These are phyloP conservation scores for Ichneumoninae sp. DNA, from an alignment of 2,888 invertebrate genomes.

Conservation along the genomic window DNA sequence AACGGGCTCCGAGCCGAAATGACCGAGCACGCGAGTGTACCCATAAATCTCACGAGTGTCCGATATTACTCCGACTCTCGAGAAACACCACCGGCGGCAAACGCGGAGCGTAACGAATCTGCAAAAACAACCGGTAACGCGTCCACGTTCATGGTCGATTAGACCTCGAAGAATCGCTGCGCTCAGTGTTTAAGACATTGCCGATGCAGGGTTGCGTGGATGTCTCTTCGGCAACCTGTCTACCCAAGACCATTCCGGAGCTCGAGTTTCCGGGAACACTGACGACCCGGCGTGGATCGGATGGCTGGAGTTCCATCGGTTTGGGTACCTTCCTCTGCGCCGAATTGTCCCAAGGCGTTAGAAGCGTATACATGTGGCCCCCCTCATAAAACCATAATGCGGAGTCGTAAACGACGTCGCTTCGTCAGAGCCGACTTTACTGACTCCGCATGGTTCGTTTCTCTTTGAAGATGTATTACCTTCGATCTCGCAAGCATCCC, in stretches of 20 bases:
- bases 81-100: slow-evolving; percentile 40
- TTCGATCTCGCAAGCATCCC: slow-evolving; percentile 26
- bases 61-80: slow-evolving; percentile 3
- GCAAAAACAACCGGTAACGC: slow-evolving; percentile 33
- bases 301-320: neutral
- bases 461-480: slow-evolving; percentile 28
- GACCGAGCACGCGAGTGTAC: neutral
- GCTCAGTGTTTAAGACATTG: slow-evolving; percentile 20
- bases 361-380: slow-evolving; percentile 37
- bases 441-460: slow-evolving; percentile 2
- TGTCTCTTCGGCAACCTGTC: neutral
- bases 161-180: neutral
- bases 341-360: slow-evolving; percentile 35
- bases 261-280: neutral
- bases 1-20: neutral
- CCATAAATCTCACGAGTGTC: slow-evolving; percentile 42
- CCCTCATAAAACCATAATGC: slow-evolving; percentile 70
- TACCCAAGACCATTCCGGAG: slow-evolving; percentile 14
- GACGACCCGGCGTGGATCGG: neutral
- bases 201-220: slow-evolving; percentile 20
- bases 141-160: slow-evolving; percentile 48
- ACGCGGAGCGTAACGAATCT: slow-evolving; percentile 43
- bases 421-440: slow-evolving; percentile 12
- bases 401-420: slow-evolving; percentile 61
- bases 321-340: slow-evolving; percentile 3